Conservation (phyloP, 2,888 invertebrate genomes). For the Meiosimyza platycephala region DNA sequence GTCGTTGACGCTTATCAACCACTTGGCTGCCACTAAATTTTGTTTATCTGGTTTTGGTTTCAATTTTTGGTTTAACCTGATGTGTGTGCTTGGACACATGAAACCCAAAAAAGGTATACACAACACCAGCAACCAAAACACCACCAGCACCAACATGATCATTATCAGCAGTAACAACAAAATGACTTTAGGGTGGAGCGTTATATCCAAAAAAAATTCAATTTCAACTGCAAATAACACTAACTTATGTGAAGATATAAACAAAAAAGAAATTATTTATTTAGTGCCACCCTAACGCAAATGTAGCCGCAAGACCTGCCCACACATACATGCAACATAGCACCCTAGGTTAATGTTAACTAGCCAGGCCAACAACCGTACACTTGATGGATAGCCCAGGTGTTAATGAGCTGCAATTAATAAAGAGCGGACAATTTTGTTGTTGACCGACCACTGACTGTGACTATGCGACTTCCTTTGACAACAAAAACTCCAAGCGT, state of each 20-base stretch:
- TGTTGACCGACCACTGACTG: neutral
- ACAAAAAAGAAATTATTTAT: too few relatives aligned
- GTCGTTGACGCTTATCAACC: constrained; percentile 22
- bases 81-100: neutral
- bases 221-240: too few relatives aligned
- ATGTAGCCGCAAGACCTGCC: neutral
- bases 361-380: constrained; percentile 5
- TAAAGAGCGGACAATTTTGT: constrained; percentile 47
- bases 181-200: too few relatives aligned
- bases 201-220: too few relatives aligned
- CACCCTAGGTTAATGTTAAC: too few relatives aligned
- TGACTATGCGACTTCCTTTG: neutral
- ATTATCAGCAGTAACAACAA: neutral
- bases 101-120: neutral
- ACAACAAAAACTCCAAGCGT: neutral
- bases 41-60: constrained; percentile 28
- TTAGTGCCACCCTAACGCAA: too few relatives aligned
- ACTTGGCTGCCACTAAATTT: constrained; percentile 34
- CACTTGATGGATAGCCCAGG: constrained; percentile 57
- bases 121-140: neutral
- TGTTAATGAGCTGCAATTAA: constrained; percentile 62
- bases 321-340: neutral
- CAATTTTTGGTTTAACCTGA: neutral
- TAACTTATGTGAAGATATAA: too few relatives aligned
- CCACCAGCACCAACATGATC: neutral